Base-by-base conservation (phyloP, 2,888 invertebrate species). In the Epinotia ramella region DNA sequence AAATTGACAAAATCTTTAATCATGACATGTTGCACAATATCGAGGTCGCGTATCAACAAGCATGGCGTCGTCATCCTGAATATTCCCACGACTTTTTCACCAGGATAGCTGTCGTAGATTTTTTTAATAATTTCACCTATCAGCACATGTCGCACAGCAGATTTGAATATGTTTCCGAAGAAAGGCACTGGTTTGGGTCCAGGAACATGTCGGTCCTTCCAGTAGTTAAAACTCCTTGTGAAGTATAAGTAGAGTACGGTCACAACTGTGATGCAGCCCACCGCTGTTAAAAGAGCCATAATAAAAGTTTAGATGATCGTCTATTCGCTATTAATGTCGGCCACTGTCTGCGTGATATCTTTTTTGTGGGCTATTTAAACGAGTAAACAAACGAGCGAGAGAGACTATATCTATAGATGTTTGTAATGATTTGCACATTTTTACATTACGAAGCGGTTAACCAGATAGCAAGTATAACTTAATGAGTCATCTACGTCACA, bases 81-180 rank as follows among this genome's bases (percentile, higher is more conserved):
- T 28, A 78, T 16, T 13, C 82, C 82, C 2, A 82, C 80, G 13
- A 79, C 75, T 74, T 79, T 80, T 70, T 81, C 82, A 4, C 80
- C 68, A 9, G 76, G 73, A 46, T 73, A 81, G n/a, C 76, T 73
- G 11, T 74, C 57, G 64, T 81, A 82, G 11, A 77, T 56, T 7
- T 77, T 59, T 46, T 76, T 64, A 7, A 77, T 56, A 9, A 79
- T 16, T 70, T 62, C 46, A 18, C 76, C 73, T 0, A 77, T n/a
- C 2, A 44, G 49, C n/a, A 49, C 44, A 18, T 60, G 53, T 0
- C 67, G 57, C 1, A 77, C 5, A 11, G 79, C n/a, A 11, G 74
- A 72, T 20, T 79, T 70, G 16, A 76, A 79, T 9, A 79, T 56
- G 57, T 77, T 81, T 3, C 82, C 82, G 28, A 81, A 78, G 0